Percentiles rank a stretch among this genome's conserved stretches.
These are phyloP conservation scores for Empidonax traillii DNA, from an alignment of 2,113 vertebrate species.

Conservation along the genomic window DNA sequence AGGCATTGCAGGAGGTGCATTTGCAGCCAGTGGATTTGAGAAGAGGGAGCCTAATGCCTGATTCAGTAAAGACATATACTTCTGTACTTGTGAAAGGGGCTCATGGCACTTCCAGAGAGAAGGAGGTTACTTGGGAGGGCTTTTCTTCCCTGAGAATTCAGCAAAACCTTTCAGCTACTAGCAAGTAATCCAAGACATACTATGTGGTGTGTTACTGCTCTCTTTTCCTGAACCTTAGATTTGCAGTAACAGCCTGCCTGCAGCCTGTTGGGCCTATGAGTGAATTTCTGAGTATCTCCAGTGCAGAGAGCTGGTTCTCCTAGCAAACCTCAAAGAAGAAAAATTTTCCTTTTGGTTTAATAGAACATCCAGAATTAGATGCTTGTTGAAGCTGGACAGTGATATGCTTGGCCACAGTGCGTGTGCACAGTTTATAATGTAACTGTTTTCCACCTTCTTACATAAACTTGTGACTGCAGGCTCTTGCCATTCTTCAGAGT, in stretches of 20 bases:
- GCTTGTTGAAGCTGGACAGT: not conserved
- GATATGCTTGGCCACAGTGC: not conserved
- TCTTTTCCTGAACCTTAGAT: not conserved
- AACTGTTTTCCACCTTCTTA: not conserved
- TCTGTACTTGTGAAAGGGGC: not conserved
- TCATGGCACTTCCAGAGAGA: not conserved
- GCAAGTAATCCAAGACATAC: not conserved
- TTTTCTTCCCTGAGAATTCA: not conserved
- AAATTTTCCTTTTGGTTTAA: not conserved
- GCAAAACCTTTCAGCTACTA: not conserved
- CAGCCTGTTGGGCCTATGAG: not conserved
- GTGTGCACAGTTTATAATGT: not conserved
- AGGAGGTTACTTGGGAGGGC: not conserved
- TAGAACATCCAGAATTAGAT: not conserved
- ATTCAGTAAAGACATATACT: not conserved
- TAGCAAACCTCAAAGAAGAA: not conserved
- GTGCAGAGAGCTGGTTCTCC: not conserved
- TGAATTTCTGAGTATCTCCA: not conserved
- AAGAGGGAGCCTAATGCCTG: not conserved
- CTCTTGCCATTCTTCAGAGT: not conserved
- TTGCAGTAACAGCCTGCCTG: not conserved
- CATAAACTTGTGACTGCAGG: not conserved
- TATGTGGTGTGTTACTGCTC: not conserved
- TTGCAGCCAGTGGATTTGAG: not conserved
- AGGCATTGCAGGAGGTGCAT: not conserved